Evolutionary conservation across 2,797 vertebrate genomes (phyloP).

Genomic region (Rachycentron canadum): DNA sequence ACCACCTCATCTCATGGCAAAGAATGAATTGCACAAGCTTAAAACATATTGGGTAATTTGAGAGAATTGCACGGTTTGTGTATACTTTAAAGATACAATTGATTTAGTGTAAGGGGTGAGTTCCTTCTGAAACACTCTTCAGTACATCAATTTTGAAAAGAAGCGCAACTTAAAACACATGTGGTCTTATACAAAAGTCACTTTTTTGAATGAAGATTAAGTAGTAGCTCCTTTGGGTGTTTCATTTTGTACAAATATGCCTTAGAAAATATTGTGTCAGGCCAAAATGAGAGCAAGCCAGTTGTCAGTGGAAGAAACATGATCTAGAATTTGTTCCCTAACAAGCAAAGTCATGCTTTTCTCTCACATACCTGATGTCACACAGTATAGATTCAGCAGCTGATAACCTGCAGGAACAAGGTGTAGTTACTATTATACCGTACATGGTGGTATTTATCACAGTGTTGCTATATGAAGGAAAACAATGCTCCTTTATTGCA

Average conservation of each 20-base stretch:
- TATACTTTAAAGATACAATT: neutral
- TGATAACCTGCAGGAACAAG: conserved; percentile 16
- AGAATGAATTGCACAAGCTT: neutral
- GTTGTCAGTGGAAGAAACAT: conserved; percentile 23
- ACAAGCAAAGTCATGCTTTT: conserved; percentile 28
- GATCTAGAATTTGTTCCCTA: neutral
- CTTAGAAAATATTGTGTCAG: too few species aligned
- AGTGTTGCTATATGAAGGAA: neutral
- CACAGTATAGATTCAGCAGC: neutral
- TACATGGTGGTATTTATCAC: neutral
- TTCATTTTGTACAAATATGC: neutral
- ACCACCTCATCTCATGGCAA: neutral
- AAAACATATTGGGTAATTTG: neutral
- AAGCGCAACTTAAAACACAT: neutral
- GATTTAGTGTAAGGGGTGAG: neutral
- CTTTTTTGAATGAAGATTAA: neutral
- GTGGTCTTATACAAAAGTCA: neutral
- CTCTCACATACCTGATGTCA: conserved; percentile 22
- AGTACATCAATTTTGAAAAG: neutral
- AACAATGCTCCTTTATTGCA: neutral
- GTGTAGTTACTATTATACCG: neutral
- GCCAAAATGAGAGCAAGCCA: neutral
- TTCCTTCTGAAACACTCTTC: neutral
- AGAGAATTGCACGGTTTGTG: neutral
- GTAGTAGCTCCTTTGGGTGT: neutral